Conservation (phyloP, 2,797 vertebrate genomes). For the Mormyrus proboscirostris region DNA sequence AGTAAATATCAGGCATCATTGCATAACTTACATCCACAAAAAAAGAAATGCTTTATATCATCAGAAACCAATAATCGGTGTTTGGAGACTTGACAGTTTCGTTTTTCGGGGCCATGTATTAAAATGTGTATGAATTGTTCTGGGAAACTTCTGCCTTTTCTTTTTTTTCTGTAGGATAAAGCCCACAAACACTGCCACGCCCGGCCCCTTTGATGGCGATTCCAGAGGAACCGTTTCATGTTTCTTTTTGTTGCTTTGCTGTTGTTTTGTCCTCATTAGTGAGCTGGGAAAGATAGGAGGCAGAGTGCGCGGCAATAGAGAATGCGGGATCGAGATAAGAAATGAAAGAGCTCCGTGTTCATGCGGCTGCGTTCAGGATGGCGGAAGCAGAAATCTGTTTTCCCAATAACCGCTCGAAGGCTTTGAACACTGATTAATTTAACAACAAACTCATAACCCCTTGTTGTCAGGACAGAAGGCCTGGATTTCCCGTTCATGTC, state of each 20-base stretch:
- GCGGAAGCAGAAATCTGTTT: not conserved
- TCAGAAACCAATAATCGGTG: not conserved
- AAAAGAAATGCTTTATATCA: not conserved
- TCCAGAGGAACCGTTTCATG: constrained; percentile 29
- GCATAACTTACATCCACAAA: not conserved
- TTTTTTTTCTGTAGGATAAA: not conserved
- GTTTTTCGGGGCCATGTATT: not conserved
- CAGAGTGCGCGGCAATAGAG: constrained; percentile 24
- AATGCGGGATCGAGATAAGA: not conserved
- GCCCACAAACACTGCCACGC: not conserved
- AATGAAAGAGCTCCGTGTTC: not conserved
- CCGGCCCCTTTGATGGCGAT: constrained; percentile 41
- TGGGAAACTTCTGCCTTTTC: not conserved
- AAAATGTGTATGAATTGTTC: not conserved
- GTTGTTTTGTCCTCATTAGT: constrained; percentile 41
- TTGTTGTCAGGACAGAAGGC: not conserved
- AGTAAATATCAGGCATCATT: not conserved
- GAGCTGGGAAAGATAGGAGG: constrained; percentile 36
- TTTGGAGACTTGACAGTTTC: not conserved
- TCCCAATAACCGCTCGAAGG: not conserved
- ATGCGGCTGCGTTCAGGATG: constrained; percentile 22
- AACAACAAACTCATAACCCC: not conserved
- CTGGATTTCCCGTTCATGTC: not conserved
- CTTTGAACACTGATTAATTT: not conserved
- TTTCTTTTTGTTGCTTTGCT: constrained; percentile 21